Base-by-base conservation (phyloP, 2,888 invertebrate genomes). In the Orchesella flavescens region DNA sequence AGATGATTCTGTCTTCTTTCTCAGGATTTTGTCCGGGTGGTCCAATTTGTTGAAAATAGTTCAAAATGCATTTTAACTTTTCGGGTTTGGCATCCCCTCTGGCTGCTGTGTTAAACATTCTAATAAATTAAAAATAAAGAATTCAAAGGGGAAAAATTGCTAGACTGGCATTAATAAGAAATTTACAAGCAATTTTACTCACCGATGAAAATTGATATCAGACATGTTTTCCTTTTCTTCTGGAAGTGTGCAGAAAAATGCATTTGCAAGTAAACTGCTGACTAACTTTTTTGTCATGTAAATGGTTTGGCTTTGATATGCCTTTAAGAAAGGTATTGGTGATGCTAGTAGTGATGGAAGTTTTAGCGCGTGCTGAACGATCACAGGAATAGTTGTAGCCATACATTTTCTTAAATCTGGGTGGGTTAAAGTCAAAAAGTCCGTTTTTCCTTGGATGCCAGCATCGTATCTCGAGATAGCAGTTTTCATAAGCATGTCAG, bases 11-110 rank as follows among this genome's bases (percentile, higher is more conserved):
- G 3, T 44, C 2, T 34, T 65, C 23, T 15, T 63, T 44, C 15
- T 19, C 23, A 10, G 1, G 34, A 19, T 44, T 19, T 91, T 82
- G 93, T 9, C 15, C 44, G 93, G n/a, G 97, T 53, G 49, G 4
- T 91, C 80, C 93, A 94, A 89, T 95, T 92, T 88, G 24, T 15
- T n/a, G 10, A 34, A 77, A 77, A 65, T 77, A 77, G 15, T 77
- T 23, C 15, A 77, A 15, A 43, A 77, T 10, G 66, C 76, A 77
- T 24, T 72, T 71, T 15, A 78, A 15, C 46, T 78, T 78, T 24
- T 69, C 69, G 17, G 21, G 15, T 49, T 71, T 72, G 9, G 46
- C 21, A 1, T 68, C 1, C 1, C 12, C 10, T 19, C 44, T 21
- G 17, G 44, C 17, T 21, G 13, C 4, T 63, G 12, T 53, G 19